These are phyloP conservation scores for Paramisgurnus dabryanus DNA, from an alignment of 2,113 vertebrate species.

Conservation along the genomic window DNA sequence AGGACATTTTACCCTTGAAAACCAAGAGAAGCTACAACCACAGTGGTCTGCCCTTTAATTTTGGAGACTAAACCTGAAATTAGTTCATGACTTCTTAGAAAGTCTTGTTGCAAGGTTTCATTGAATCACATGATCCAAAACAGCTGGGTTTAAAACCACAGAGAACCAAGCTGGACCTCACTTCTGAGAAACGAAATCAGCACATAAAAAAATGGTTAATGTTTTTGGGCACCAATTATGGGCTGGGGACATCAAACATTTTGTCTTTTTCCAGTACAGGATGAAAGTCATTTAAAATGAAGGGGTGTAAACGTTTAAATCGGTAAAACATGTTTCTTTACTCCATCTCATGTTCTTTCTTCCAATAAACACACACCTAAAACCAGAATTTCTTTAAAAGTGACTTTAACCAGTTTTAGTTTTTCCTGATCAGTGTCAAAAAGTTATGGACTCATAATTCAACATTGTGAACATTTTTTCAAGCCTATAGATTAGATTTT, in stretches of 20 bases:
- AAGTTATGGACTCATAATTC: too few species aligned
- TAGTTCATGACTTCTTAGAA: slow-evolving; percentile 34
- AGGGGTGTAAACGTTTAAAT: too few species aligned
- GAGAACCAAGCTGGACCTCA: slow-evolving; percentile 13
- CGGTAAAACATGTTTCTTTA: background rate
- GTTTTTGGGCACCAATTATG: background rate
- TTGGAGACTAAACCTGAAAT: slow-evolving; percentile 45
- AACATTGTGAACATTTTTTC: too few species aligned
- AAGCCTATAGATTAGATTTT: too few species aligned
- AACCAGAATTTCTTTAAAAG: background rate
- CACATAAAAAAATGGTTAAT: slow-evolving; percentile 3
- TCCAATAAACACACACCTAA: background rate
- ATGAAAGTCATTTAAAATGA: background rate
- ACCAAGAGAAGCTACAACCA: background rate
- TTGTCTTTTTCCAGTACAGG: background rate
- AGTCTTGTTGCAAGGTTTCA: slow-evolving; percentile 11
- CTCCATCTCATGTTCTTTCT: background rate
- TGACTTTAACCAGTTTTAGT: too few species aligned
- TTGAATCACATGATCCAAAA: background rate
- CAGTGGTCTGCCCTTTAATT: slow-evolving; percentile 40
- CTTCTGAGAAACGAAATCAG: slow-evolving; percentile 1
- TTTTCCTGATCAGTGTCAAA: background rate
- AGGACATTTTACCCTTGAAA: too few species aligned
- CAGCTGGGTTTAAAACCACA: slow-evolving; percentile 25
- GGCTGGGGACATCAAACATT: background rate